These are phyloP conservation scores for Drosophila birchii DNA, from an alignment of 2,888 invertebrate species.

Conservation along the genomic window DNA sequence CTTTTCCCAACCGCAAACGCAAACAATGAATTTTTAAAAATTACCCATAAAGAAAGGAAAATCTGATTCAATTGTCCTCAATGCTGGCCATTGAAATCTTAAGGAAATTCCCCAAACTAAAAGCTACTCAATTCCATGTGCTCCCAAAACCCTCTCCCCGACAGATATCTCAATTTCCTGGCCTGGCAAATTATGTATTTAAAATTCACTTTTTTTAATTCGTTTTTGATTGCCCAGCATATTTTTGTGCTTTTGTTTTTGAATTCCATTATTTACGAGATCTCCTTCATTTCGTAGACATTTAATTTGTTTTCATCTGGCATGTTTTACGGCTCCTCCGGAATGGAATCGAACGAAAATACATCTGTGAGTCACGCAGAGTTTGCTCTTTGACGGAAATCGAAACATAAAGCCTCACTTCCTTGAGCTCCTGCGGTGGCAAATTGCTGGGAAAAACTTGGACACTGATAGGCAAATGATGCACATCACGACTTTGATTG, in stretches of 20 bases:
- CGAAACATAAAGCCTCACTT: conserved; percentile 40
- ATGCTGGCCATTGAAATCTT: conserved; percentile 4
- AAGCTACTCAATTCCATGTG: conserved; percentile 16
- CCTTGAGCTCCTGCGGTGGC: conserved; percentile 17
- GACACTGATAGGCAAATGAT: conserved; percentile 46
- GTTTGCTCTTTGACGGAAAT: conserved; percentile 25
- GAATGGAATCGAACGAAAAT: conserved; percentile 16
- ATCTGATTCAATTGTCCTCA: conserved; percentile 30
- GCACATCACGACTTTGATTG: conserved; percentile 36
- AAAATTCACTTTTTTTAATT: conserved; percentile 63
- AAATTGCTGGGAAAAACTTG: conserved; percentile 27
- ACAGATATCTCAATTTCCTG: conserved; percentile 32
- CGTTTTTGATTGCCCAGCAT: conserved; percentile 60
- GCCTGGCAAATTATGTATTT: conserved; percentile 57
- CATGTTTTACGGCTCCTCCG: conserved; percentile 28
- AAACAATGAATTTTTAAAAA: conserved; percentile 48
- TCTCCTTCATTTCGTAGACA: conserved; percentile 40
- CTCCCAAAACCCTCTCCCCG: neutral
- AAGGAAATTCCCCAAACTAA: conserved; percentile 26
- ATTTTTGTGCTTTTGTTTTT: conserved; percentile 52
- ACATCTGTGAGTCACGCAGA: conserved; percentile 57
- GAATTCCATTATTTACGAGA: conserved; percentile 51
- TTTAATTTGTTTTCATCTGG: conserved; percentile 49
- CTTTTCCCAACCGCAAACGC: conserved; percentile 16
- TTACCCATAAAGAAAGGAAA: conserved; percentile 6